Evolutionary conservation across 2,888 invertebrate species (phyloP).

Genomic region (Danaus chrysippus): DNA sequence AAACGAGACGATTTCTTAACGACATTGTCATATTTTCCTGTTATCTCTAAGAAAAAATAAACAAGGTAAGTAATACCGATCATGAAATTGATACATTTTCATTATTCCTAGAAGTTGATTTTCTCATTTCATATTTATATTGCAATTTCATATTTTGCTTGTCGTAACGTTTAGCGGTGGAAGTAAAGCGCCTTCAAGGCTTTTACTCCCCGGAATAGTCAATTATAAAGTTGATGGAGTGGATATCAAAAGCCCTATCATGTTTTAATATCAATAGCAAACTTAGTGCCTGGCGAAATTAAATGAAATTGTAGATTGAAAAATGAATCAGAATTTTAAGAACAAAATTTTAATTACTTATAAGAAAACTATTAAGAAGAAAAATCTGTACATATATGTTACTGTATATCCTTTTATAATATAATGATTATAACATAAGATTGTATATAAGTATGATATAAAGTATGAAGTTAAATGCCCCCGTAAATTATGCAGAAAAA

Average conservation of each 20-base stretch:
- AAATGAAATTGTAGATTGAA: constrained; percentile 36
- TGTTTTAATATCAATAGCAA: constrained; percentile 44
- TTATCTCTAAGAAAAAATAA: too few relatives aligned
- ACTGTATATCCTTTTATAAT: too few relatives aligned
- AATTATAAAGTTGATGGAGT: constrained; percentile 28
- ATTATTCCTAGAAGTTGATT: too few relatives aligned
- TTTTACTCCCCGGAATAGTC: constrained; percentile 26
- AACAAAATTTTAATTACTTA: constrained; percentile 3
- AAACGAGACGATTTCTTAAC: not conserved
- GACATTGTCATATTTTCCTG: not conserved
- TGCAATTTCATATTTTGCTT: not conserved
- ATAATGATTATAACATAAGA: too few relatives aligned
- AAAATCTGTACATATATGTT: too few relatives aligned
- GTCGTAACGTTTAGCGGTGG: constrained; percentile 6
- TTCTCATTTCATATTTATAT: too few relatives aligned
- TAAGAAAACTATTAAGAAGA: too few relatives aligned
- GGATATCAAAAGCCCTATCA: constrained; percentile 27
- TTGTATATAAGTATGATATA: too few relatives aligned
- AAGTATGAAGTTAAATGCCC: too few relatives aligned
- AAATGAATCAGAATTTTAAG: constrained; percentile 29
- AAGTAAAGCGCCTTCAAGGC: constrained; percentile 13
- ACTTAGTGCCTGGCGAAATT: constrained; percentile 49
- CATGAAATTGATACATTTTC: too few relatives aligned
- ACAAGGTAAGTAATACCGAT: too few relatives aligned
- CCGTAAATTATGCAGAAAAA: too few relatives aligned